These are phyloP conservation scores for Therioaphis trifolii DNA, from an alignment of 2,888 invertebrate species.

Conservation along the genomic window DNA sequence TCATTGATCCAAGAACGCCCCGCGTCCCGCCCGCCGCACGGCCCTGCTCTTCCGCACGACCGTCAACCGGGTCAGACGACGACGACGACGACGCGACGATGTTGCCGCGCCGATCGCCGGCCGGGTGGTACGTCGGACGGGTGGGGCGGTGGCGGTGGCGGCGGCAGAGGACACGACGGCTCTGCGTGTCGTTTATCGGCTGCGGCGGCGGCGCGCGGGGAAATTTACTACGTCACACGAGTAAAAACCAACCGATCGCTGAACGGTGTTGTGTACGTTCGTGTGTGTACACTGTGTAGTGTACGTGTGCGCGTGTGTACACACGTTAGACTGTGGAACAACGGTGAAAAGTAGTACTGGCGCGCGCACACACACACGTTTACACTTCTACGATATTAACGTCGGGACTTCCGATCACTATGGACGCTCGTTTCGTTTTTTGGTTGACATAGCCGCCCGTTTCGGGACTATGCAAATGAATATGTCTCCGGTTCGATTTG, in stretches of 20 bases:
- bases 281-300: not conserved
- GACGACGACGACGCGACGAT: not conserved
- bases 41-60: not conserved
- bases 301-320: not conserved
- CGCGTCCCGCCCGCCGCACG: not conserved
- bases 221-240: conserved; percentile 51
- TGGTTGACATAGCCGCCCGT: too few species aligned
- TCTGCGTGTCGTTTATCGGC: conserved; percentile 7
- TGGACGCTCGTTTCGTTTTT: too few species aligned
- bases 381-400: not conserved
- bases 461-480: too few species aligned
- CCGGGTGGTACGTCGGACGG: not conserved
- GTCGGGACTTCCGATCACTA: too few species aligned
- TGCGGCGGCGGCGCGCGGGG: not conserved
- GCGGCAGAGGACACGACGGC: conserved; percentile 22
- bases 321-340: not conserved
- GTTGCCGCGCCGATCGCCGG: not conserved
- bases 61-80: conserved; percentile 30
- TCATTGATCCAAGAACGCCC: conserved; percentile 54
- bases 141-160: not conserved
- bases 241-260: conserved; percentile 35
- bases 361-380: not conserved
- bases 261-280: not conserved
- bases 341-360: conserved; percentile 38
- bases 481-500: too few species aligned